Evolutionary conservation across 2,888 invertebrate genomes (phyloP), one percentile per base, ranked within the genome.

Genomic region (Barypeithes pellucidus): DNA sequence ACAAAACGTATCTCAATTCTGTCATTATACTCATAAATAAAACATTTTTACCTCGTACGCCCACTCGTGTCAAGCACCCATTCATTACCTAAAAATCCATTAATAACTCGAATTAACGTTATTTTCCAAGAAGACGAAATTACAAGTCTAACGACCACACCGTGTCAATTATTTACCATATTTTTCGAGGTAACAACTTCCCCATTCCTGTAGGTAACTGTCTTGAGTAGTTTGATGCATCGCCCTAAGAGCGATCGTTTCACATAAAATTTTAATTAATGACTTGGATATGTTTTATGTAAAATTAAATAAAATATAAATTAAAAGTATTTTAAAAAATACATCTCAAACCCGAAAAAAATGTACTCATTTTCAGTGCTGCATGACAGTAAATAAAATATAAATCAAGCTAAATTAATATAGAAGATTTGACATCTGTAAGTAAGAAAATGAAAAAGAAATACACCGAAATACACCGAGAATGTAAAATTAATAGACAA

Each of bases 111-210:
- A 18, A 39, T 14, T 29, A 8, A 36, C 8, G 24, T 71, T 63
- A 67, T 72, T 66, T 67, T 60, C 60, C 60, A 7, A 62, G 69
- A 62, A 68, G 29, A 45, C 62, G 36, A 60, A 45, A 72, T 16
- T 29, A 52, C 66, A 61, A 41, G 8, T 59, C 66, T 67, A 67
- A 72, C 67, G 67, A 72, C 66, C 67, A 67, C 67, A 61, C 67
- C 67, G 72, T 72, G 72, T 72, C 72, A 72, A 75, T 72, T 72
- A 73, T 65, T 60, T 72, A 60, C 41, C 60, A 12, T 60, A 65
- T 69, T 69, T 29, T 20, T 69, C 59, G 22, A 65, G 69, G 62
- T 67, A 73, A 73, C 68, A 69, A 69, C 73, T 73, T 73, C 72
- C 72, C 72, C 72, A 72, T 72, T 72, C 72, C 67, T 24, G 62